A percentile compares a stretch with the other conserved stretches of the same genome.
Evolutionary conservation across 1,140 invertebrate species (phyloP).

Genomic region (Xylocopa sonorina): DNA sequence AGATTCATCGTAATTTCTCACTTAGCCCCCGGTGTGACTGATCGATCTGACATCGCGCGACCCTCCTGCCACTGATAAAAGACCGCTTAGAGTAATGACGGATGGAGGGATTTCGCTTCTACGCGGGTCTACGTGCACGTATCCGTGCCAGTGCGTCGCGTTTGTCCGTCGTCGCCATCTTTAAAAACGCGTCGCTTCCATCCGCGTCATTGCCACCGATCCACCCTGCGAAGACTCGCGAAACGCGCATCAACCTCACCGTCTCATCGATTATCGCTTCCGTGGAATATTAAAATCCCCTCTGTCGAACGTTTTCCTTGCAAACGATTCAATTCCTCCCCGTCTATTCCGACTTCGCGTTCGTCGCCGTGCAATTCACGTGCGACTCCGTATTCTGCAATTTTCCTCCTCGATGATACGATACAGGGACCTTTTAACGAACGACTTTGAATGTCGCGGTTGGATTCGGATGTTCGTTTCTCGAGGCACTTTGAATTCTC

Average conservation of each 20-base stretch:
- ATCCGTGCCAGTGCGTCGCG: no score
- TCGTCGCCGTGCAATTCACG: background rate
- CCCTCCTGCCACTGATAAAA: conserved; percentile 53
- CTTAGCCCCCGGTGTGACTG: conserved; percentile 44
- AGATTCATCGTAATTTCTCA: conserved; percentile 59
- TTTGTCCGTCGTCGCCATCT: background rate
- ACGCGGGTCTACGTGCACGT: no score
- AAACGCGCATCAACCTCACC: background rate
- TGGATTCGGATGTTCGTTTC: background rate
- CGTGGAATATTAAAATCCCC: conserved; percentile 16
- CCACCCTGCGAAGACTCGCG: background rate
- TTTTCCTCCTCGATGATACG: no score
- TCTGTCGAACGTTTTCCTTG: conserved; percentile 11
- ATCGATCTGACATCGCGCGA: conserved; percentile 56
- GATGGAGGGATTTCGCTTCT: conserved; percentile 35
- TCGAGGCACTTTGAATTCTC: no score
- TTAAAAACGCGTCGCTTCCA: conserved; percentile 3
- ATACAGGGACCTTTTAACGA: no score
- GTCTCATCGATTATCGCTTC: conserved; percentile 17
- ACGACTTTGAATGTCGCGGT: no score
- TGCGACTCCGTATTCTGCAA: background rate
- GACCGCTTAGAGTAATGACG: conserved; percentile 55
- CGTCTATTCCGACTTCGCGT: background rate
- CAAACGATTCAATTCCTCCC: background rate
- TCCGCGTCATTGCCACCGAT: background rate